Base-by-base conservation (phyloP, 2,888 invertebrate species). In the Polietes domitor region DNA sequence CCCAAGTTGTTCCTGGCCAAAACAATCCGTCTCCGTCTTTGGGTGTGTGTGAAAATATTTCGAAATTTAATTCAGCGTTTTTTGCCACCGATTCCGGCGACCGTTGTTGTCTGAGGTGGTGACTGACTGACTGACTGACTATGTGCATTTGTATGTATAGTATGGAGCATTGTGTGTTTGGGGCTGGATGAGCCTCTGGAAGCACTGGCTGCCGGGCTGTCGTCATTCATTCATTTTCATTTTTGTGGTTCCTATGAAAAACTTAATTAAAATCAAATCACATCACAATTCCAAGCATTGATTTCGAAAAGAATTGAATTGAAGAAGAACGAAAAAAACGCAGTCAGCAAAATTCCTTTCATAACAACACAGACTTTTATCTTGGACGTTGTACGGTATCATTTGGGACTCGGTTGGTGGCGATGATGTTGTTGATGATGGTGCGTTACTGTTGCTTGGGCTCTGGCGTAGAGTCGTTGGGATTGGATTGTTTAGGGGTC, bases 221-320 rank as follows among this genome's bases (percentile, higher is more conserved):
- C 10, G 41, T 43, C 41, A 26, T 28, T 10, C 41, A 26, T 28
- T 10, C 19, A 32, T 70, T 47, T n/a, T 55, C 12, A 7, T 47
- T 55, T 79, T 77, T 73, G 72, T 82, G 47, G 78, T 58, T 58
- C 58, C 21, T 58, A 68, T 41, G 43, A 68, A 68, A 65, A 43
- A 61, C 71, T 84, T 84, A 78, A 84, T 81, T 84, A 84, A 84
- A 84, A 78, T 83, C 77, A 83, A 80, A 80, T 84, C 83, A 80
- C 75, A 78, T 68, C 83, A 80, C 77, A 75, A 70, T 74, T 74
- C 80, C 73, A 75, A 70, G 74, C 77, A 80, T 77, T 71, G 53
- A 83, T 79, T 76, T 83, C 58, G 65, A 75, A 70, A 12, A n/a
- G 28, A 58, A 63, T 61, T 28, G 28, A 26, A 32, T 4, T 74